Percentiles rank a stretch among this genome's conserved stretches.
These are phyloP conservation scores for Sylvilagus bachmani DNA, from an alignment of 2,113 vertebrate genomes.

Conservation along the genomic window DNA sequence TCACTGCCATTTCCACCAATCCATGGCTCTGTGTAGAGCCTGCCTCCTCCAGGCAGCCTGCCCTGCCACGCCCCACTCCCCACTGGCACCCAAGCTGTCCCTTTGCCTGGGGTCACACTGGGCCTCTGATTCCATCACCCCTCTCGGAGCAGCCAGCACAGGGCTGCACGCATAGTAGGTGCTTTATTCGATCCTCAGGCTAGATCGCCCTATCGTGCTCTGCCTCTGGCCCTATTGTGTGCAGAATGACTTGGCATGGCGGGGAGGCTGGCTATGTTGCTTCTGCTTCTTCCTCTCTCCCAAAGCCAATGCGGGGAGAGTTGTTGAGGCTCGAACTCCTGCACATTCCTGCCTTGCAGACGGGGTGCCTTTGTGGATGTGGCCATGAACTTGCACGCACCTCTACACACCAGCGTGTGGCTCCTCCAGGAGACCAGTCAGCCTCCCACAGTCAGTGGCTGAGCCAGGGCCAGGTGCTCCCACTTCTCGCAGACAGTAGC, in stretches of 20 bases:
- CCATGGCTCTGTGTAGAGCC: background rate
- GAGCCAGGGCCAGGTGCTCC: background rate
- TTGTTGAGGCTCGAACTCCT: background rate
- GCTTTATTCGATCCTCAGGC: background rate
- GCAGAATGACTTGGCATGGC: background rate
- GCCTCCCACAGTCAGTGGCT: background rate
- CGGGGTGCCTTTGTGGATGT: background rate
- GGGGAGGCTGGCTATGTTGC: background rate
- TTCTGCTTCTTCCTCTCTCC: background rate
- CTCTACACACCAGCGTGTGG: accelerated
- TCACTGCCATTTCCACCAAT: accelerated
- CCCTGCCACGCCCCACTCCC: background rate
- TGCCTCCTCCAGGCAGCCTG: background rate
- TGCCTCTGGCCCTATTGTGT: accelerated
- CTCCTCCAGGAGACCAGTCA: background rate
- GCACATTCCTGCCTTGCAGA: background rate
- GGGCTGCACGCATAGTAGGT: accelerated
- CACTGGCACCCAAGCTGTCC: too few relatives aligned
- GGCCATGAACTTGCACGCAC: accelerated
- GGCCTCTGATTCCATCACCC: background rate
- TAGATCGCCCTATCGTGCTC: background rate
- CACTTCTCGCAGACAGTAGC: background rate
- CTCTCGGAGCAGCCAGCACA: background rate
- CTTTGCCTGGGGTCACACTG: too few relatives aligned
- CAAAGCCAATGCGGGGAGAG: background rate